Evolutionary conservation across 2,797 vertebrate species (phyloP), one percentile per base, ranked within the genome.

Genomic region (Pitangus sulphuratus): DNA sequence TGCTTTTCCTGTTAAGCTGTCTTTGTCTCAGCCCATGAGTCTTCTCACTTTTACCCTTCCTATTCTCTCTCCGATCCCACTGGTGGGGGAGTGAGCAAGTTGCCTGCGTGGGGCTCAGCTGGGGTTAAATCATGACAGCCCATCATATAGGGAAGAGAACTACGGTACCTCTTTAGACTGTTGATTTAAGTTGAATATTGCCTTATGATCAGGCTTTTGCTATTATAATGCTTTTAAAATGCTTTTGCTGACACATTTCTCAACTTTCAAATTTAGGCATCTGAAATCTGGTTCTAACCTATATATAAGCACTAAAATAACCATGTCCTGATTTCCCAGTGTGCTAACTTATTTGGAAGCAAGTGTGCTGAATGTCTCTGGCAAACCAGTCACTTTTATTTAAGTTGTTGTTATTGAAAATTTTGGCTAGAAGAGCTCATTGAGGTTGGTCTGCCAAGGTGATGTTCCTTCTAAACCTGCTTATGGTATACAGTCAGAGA

Each of bases 261-360:
- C 60, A 88, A 14, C 58, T 94, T 84, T 88, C 58, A 92, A 72
- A 82, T 87, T 30, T 66, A 76, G 62, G 56, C 37, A 77, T 82
- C 33, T 77, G 68, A 93, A 90, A 39, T 70, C 87, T 1, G 2
- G 19, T 77, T 82, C 47, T 84, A 94, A 82, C 70, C 77, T 87
- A 42, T 82, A 91, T 94, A 74, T 51, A 62, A 79, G 35, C 28
- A 70, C 62, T 70, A 84, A 90, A 95, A 89, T 94, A 82, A 76
- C 51, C 11, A 5, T 82, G 62, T 74, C 51, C 78, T 24, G 26
- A 48, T 82, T 89, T 88, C 60, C 26, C 76, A n/a, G 31, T 62
- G 62, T 80, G 40, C 68, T 81, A 39, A 74, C 19, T 64, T 87
- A 35, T 51, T 76, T 83, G 58, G 47, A 69, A 81, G 58, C 30